phyloP scores from a whole-genome alignment of 1,140 invertebrate species.

The Xylocopa sonorina region DNA sequence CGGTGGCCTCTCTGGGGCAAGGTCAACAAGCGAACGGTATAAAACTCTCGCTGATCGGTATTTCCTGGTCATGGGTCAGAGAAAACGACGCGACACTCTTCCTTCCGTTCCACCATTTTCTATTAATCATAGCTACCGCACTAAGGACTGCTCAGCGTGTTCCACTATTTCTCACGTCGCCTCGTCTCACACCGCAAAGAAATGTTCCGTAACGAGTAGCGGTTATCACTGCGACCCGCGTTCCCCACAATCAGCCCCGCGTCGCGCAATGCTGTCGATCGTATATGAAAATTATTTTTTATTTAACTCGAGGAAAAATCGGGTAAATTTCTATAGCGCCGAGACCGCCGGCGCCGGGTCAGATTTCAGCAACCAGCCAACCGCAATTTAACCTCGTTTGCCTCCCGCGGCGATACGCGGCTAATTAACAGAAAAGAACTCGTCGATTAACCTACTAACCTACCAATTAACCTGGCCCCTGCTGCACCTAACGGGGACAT shows the following conservation, averaged over 20 bases:
- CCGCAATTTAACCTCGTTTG: conserved; percentile 39
- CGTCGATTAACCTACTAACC: conserved; percentile 47
- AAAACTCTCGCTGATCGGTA: conserved; percentile 61
- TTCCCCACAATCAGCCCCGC: too few species aligned
- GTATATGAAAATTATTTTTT: too few species aligned
- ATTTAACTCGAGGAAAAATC: too few species aligned
- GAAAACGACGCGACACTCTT: conserved; percentile 44
- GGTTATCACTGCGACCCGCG: conserved; percentile 55
- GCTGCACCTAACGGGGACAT: conserved; percentile 12
- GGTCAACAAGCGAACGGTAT: conserved; percentile 68
- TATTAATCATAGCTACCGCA: too few species aligned
- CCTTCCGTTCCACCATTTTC: conserved; percentile 59
- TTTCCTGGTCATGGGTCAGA: conserved; percentile 40
- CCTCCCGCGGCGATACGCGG: background rate
- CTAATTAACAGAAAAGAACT: conserved; percentile 28
- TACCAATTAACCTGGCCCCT: conserved; percentile 30
- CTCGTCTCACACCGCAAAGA: conserved; percentile 47
- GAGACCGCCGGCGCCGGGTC: background rate
- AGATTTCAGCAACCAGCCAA: conserved; percentile 3
- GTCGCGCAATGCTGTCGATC: too few species aligned
- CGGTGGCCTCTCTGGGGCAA: conserved; percentile 66
- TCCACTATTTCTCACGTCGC: too few species aligned
- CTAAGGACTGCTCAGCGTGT: too few species aligned
- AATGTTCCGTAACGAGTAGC: conserved; percentile 61
- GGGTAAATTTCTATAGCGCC: conserved; percentile 27